Evolutionary conservation across 1,140 invertebrate genomes (phyloP).

Genomic region (Penaeus japonicus): DNA sequence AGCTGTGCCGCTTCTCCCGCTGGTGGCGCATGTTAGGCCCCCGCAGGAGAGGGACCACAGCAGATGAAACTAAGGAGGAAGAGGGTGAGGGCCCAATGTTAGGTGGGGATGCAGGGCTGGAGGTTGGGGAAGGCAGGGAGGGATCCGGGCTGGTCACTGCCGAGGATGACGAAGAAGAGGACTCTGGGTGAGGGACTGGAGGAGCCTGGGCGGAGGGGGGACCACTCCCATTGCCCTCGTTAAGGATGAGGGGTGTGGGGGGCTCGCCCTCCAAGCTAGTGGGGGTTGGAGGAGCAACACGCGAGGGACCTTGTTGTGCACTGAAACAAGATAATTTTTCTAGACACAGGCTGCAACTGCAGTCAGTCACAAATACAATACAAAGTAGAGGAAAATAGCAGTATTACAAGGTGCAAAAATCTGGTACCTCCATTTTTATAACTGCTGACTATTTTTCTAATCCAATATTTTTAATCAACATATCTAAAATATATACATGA

Average conservation of each 20-base stretch:
- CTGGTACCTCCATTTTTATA: too few species aligned
- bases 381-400: background rate
- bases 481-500: too few species aligned
- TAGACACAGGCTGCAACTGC: slow-evolving; percentile 1
- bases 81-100: slow-evolving; percentile 37
- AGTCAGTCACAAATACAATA: background rate
- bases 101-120: slow-evolving; percentile 38
- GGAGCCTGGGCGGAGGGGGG: slow-evolving; percentile 28
- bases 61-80: slow-evolving; percentile 27
- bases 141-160: slow-evolving; percentile 46
- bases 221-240: slow-evolving; percentile 28
- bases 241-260: slow-evolving; percentile 41
- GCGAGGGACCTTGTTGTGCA: slow-evolving; percentile 48
- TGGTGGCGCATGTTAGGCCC: slow-evolving; percentile 46
- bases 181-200: slow-evolving; percentile 21
- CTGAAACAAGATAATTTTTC: slow-evolving; percentile 45
- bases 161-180: slow-evolving; percentile 47
- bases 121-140: slow-evolving; percentile 40
- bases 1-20: slow-evolving; percentile 54
- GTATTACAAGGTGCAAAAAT: background rate
- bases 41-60: slow-evolving; percentile 50
- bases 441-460: too few species aligned
- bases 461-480: too few species aligned
- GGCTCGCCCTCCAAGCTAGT: slow-evolving; percentile 45
- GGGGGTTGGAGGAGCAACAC: slow-evolving; percentile 50